Base-by-base conservation (phyloP, 2,797 vertebrate species). In the Arrhamphus sclerolepis region DNA sequence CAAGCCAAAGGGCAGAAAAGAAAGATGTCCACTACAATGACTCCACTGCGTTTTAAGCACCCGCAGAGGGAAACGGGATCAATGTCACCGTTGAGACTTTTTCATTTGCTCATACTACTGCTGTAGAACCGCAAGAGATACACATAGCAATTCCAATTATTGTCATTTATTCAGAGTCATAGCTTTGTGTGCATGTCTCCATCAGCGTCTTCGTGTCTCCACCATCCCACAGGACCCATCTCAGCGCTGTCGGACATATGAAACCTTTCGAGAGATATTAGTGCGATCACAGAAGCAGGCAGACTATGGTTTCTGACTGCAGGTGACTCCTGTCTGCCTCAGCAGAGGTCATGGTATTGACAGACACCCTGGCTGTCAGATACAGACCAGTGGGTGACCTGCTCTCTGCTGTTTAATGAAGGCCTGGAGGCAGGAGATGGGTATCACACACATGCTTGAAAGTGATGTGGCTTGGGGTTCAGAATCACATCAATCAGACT, bases 271-370 rank as follows among this genome's bases (percentile, higher is more conserved):
- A 34, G 62, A 54, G 50, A 70, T 69, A 63, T 64, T 51, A 59
- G 64, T 2, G 58, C 55, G 55, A 49, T 72, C 61, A 42, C 62
- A 66, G 34, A 66, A 50, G 19, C 5, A 13, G 21, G 46, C 20
- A 22, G 74, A 46, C 60, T 42, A 49, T 34, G 28, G 56, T 68
- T 52, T 58, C 60, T 2, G 59, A 77, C 69, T 66, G 51, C 21
- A 78, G 65, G 74, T 78, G 74, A 58, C 26, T 76, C 61, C 39
- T n/a, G 44, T 67, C 60, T 55, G 66, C 65, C 24, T 69, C 58
- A 54, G 52, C 64, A 82, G 85, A 85, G 83, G 87, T 86, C 83
- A 72, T 2, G 21, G 50, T 84, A 87, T 87, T 58, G 86, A 87
- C 77, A 56, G 77, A 72, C 70, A 75, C 69, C 54, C 54, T 69